These are phyloP conservation scores for Tamandua tetradactyla DNA, from an alignment of 2,797 vertebrate species.

Conservation along the genomic window DNA sequence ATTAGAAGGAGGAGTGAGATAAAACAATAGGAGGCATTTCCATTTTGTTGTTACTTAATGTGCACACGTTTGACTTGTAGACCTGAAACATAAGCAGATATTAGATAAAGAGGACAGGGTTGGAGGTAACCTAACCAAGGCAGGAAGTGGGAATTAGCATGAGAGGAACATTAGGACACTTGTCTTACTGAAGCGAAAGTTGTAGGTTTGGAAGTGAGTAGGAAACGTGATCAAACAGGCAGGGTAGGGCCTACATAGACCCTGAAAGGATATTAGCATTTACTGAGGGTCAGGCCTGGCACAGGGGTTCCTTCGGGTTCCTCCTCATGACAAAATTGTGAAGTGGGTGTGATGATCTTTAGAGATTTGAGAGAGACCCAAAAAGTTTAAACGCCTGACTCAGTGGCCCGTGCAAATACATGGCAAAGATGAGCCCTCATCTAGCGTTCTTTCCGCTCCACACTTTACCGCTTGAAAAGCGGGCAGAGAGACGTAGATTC, in stretches of 20 bases:
- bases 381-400: background rate
- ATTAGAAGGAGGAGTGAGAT: background rate
- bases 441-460: background rate
- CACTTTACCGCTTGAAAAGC: background rate
- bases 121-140: background rate
- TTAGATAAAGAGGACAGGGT: background rate
- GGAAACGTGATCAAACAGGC: background rate
- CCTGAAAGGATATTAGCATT: background rate
- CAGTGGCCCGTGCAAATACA: background rate
- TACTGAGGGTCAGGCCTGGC: background rate
- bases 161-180: background rate
- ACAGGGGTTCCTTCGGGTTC: background rate
- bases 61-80: background rate
- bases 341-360: background rate
- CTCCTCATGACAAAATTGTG: background rate
- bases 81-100: background rate
- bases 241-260: background rate
- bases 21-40: conserved; percentile 1
- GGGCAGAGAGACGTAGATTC: conserved; percentile 20
- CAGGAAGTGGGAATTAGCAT: background rate
- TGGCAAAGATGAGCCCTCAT: background rate
- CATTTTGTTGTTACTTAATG: background rate
- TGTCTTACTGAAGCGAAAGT: background rate
- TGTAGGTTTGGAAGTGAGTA: background rate
- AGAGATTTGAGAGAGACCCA: background rate